Evolutionary conservation across 2,888 invertebrate genomes (phyloP).

Genomic region (Dryobota labecula): DNA sequence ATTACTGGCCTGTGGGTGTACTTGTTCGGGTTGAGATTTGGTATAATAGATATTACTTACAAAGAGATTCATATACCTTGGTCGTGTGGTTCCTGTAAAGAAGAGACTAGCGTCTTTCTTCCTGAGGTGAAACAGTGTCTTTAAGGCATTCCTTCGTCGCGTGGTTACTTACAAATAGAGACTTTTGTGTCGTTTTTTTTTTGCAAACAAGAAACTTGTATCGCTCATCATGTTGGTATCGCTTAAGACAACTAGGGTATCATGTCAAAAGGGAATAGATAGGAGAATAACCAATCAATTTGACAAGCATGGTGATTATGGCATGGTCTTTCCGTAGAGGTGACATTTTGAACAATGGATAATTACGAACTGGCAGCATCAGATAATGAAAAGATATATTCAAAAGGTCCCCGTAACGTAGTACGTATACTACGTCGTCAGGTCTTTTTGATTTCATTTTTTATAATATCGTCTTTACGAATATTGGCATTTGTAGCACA

Average conservation of each 20-base stretch:
- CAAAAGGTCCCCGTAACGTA: not conserved
- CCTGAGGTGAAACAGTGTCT: not conserved
- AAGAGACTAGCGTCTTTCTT: not conserved
- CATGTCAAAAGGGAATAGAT: too few species aligned
- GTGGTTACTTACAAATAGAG: not conserved
- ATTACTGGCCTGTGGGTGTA: constrained; percentile 50
- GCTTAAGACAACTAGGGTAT: too few species aligned
- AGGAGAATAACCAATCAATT: not conserved
- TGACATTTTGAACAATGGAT: too few species aligned
- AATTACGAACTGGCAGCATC: not conserved
- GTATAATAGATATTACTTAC: constrained; percentile 41
- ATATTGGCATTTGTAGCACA: too few species aligned
- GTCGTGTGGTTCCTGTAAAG: not conserved
- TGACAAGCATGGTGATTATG: not conserved
- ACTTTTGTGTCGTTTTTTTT: too few species aligned
- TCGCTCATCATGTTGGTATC: not conserved
- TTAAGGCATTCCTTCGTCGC: not conserved
- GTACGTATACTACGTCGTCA: too few species aligned
- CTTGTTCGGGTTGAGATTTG: constrained; percentile 36
- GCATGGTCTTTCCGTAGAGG: not conserved
- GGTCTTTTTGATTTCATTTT: too few species aligned
- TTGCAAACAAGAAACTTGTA: not conserved
- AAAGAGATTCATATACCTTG: constrained; percentile 25
- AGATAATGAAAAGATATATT: not conserved
- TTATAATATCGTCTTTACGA: too few species aligned